phyloP scores from a whole-genome alignment of 2,888 invertebrate genomes.

The Apamea sordens region DNA sequence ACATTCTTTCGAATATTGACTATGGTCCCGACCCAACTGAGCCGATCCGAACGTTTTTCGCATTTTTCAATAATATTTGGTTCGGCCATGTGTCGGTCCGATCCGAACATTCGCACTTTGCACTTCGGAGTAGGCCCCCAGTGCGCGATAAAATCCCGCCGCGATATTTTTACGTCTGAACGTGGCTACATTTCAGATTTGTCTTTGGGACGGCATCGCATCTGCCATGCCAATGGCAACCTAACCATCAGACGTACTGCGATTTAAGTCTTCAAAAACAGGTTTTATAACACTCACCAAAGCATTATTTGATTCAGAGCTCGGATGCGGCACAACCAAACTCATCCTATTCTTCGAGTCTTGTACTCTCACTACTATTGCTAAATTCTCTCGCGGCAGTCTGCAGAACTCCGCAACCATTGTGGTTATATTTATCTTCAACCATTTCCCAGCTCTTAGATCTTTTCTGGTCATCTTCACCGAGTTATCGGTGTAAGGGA shows the following conservation, averaged over 20 bases:
- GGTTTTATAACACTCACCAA: constrained; percentile 78
- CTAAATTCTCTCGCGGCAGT: constrained; percentile 93
- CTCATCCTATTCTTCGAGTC: constrained; percentile 91
- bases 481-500: constrained; percentile 82
- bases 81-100: too few species aligned
- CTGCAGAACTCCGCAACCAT: constrained; percentile 95
- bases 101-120: too few species aligned
- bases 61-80: too few species aligned
- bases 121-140: too few species aligned
- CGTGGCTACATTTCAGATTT: neutral
- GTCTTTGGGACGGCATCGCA: neutral
- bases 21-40: too few species aligned
- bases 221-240: neutral
- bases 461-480: constrained; percentile 88
- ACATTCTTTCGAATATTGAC: too few species aligned
- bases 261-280: neutral
- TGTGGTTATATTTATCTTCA: constrained; percentile 93
- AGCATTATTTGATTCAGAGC: constrained; percentile 88
- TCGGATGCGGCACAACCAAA: constrained; percentile 93
- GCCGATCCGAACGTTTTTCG: too few species aligned
- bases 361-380: constrained; percentile 93
- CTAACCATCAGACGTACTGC: neutral
- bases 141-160: too few species aligned
- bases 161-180: too few species aligned
- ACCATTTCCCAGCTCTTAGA: constrained; percentile 91